Conservation (phyloP, 2,888 invertebrate species). For the Rhogogaster chlorosoma region DNA sequence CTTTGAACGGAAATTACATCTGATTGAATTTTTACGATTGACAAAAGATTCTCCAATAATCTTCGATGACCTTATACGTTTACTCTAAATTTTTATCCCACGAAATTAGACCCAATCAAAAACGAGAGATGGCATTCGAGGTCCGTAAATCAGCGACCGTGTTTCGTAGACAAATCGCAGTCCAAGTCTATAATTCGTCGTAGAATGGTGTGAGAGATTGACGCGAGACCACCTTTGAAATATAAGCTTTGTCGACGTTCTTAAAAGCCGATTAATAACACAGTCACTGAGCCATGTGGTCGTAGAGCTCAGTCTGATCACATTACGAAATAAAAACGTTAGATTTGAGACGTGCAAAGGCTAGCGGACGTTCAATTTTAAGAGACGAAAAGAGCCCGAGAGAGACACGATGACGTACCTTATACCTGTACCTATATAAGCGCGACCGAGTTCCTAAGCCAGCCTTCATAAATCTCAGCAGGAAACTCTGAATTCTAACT, state of each 20-base stretch:
- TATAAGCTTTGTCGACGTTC: not conserved
- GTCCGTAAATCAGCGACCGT: not conserved
- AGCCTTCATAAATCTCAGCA: conserved; percentile 48
- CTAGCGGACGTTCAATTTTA: not conserved
- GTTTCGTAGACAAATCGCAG: not conserved
- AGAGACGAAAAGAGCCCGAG: not conserved
- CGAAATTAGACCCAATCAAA: not conserved
- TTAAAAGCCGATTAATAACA: conserved; percentile 35
- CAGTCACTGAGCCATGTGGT: not conserved
- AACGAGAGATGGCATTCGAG: not conserved
- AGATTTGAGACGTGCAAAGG: not conserved
- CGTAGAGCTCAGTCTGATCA: not conserved
- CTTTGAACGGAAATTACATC: not conserved
- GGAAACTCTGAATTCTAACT: conserved; percentile 47
- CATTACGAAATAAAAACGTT: conserved; percentile 3
- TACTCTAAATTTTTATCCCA: not conserved
- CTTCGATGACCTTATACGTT: not conserved
- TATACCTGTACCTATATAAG: conserved; percentile 17
- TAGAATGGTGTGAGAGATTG: not conserved
- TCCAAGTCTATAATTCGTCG: not conserved
- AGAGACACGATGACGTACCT: conserved; percentile 2
- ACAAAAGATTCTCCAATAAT: not conserved
- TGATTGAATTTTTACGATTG: not conserved
- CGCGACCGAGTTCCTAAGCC: conserved; percentile 9
- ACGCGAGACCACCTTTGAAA: conserved; percentile 29